phyloP scores from a whole-genome alignment of 2,888 invertebrate species.

The Pterobdella sp. region DNA sequence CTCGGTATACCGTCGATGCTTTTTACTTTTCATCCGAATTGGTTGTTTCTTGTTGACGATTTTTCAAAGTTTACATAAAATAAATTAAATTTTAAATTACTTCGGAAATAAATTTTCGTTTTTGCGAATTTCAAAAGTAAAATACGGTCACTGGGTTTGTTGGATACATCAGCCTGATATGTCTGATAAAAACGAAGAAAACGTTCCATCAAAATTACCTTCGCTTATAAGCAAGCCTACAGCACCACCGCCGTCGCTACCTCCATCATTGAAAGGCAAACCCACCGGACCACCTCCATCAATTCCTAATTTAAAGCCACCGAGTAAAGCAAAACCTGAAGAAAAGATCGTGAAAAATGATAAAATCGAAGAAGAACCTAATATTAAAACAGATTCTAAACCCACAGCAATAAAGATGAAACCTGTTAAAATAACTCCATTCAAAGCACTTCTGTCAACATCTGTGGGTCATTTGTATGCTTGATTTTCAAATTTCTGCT shows the following conservation, averaged over 20 bases:
- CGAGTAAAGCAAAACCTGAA: neutral
- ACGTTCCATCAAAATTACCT: neutral
- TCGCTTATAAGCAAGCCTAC: neutral
- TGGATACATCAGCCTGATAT: too few relatives aligned
- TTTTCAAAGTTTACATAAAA: too few relatives aligned
- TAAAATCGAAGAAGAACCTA: neutral
- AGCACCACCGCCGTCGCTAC: constrained; percentile 1
- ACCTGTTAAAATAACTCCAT: constrained; percentile 7
- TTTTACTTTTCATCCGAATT: too few relatives aligned
- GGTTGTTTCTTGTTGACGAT: too few relatives aligned
- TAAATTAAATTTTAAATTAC: too few relatives aligned
- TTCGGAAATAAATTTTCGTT: too few relatives aligned
- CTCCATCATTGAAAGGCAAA: neutral
- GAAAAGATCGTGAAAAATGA: neutral
- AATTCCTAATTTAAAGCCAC: neutral
- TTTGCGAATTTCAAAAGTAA: too few relatives aligned
- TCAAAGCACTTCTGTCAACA: constrained; percentile 1
- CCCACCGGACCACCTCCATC: neutral
- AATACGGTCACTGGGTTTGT: too few relatives aligned
- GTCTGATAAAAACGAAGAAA: neutral
- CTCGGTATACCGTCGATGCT: too few relatives aligned
- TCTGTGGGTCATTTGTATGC: neutral
- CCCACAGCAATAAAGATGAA: neutral
- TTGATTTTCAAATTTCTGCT: neutral
- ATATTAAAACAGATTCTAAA: neutral